Evolutionary conservation across 35 echinoderm and acorn worm species (phyloP), one percentile per base, ranked within the genome.

Genomic region (Eucidaris tribuloides): DNA sequence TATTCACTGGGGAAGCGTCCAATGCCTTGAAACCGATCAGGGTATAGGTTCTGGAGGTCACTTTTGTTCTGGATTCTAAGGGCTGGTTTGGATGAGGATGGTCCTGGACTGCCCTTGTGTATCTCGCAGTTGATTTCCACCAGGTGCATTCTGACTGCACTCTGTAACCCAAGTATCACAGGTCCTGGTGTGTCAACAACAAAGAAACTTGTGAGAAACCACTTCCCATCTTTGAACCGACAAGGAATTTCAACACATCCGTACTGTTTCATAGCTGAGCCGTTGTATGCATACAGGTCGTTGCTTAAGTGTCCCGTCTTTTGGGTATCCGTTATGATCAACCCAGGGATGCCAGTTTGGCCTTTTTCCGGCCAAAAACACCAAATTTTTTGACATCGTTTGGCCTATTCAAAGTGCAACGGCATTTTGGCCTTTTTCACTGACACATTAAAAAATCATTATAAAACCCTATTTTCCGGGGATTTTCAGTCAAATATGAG

Each of bases 61-160:
- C 34, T 18, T 35, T 11, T 52, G 40, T 41, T 80, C 32, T 14
- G 14, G 29, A 80, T 58, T 0, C 9, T 24, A 27, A 78, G 79
- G n/a, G n/a, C n/a, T n/a, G n/a, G n/a, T n/a, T n/a, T n/a, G n/a
- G n/a, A n/a, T n/a, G n/a, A n/a, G n/a, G n/a, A n/a, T 72, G 64
- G 64, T 14, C 31, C 25, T n/a, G n/a, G n/a, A 38, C 66, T 42
- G 35, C 66, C 42, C 66, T 30, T 27, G 39, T 66, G 35, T 24
- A 72, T 24, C 48, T 65, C 64, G 72, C 82, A 84, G 64, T 84
- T 44, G 17, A 72, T 57, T 46, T 34, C 32, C 0, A 77, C 83
- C 39, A 86, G 64, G 34, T 76, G 48, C 65, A 86, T 54, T 25
- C 29, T 48, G 2, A 54, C 39, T 45, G 83, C 38, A 37, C 32